These are phyloP conservation scores for Smutsia temminckii DNA, from an alignment of 2,797 vertebrate genomes.

Conservation along the genomic window DNA sequence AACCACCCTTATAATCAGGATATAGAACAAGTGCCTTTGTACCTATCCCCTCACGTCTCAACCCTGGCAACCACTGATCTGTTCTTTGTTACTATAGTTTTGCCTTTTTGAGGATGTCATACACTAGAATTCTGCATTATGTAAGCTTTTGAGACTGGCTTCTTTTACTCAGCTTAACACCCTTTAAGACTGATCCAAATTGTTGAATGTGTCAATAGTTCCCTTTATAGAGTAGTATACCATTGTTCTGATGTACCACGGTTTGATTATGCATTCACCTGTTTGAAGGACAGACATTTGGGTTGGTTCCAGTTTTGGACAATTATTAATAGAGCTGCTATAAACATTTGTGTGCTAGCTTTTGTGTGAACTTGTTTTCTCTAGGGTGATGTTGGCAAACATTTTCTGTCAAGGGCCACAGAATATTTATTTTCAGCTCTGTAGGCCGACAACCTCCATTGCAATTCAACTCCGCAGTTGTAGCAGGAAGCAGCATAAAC, in stretches of 20 bases:
- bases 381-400: not conserved
- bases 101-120: not conserved
- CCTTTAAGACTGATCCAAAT: slow-evolving; percentile 15
- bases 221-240: not conserved
- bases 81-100: not conserved
- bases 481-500: not conserved
- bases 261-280: not conserved
- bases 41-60: not conserved
- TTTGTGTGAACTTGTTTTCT: not conserved
- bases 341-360: not conserved
- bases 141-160: not conserved
- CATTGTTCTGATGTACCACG: not conserved
- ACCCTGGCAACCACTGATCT: not conserved
- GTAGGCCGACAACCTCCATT: not conserved
- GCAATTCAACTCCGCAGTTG: not conserved
- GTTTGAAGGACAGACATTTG: not conserved
- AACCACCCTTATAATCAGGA: not conserved
- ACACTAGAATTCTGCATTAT: not conserved
- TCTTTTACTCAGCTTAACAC: not conserved
- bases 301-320: not conserved
- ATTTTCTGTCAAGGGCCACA: not conserved
- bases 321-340: not conserved
- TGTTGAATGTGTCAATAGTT: not conserved
- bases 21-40: not conserved
- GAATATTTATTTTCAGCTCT: not conserved